Evolutionary conservation across 2,888 invertebrate genomes (phyloP), one percentile per base, ranked within the genome.

Genomic region (Eilema sororculum): DNA sequence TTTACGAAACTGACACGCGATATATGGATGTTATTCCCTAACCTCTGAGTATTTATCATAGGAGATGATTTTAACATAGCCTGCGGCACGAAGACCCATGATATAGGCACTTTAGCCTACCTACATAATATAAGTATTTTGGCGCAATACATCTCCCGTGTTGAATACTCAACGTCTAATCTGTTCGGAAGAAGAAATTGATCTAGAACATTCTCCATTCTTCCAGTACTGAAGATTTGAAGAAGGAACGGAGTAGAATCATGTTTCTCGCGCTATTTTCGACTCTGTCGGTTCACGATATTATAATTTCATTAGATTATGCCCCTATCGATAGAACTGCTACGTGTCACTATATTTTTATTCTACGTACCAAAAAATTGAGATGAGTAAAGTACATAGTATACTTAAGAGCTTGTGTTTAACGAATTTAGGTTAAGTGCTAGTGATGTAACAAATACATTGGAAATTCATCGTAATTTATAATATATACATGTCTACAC

Each of bases 301-400:
- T 52, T n/a, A 52, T 52, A 57, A 25, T 25, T 24, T n/a, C 12
- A 57, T 63, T 68, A n/a, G 3, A 59, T 46, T 64, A 68, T 46
- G 68, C 64, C 28, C 30, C 5, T 64, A 64, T 46, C 22, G 63
- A 37, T 63, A 30, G 20, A 68, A 63, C 20, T 20, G 6, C 67
- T 67, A 71, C 66, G 12, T 20, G 9, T 59, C 67, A 67, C 13
- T 24, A 58, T 46, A 41, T 37, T 65, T 63, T 30, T 63, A 59
- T 33, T 9, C 58, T 68, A 64, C 68, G 30, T 64, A 68, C 30
- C 57, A 52, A 68, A 68, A 66, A 37, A 65, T 69, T 67, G 74
- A 73, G 72, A 72, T 65, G 64, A 76, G 65, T 71, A 46, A 62
- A 60, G 81, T 73, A 78, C 65, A 72, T 70, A 61, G 71, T 61